Evolutionary conservation across 2,113 vertebrate species (phyloP), one percentile per base, ranked within the genome.

Genomic region (Sylvia atricapilla): DNA sequence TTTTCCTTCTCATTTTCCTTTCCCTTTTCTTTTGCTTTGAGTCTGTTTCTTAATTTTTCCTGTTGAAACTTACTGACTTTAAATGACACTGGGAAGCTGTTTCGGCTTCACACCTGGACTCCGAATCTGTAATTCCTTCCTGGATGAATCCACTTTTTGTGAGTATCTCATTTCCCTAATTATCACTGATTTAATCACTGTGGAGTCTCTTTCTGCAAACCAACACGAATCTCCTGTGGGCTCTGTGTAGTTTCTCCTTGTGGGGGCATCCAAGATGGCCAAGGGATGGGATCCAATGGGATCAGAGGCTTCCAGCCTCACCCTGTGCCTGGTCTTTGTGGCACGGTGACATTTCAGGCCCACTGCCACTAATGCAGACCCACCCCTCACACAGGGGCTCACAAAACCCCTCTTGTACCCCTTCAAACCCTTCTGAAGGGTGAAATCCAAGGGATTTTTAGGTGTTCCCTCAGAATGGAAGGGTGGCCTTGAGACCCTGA

Each of bases 321-420:
- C 10, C 4, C 47, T 43, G 47, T 7, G 23, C 21, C 27, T 27
- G 58, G 30, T 22, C 4, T n/a, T 52, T 1, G 0, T 22, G 35
- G 27, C 37, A 13, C 5, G 6, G 4, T 23, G 22, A 25, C 5
- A 1, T 56, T 55, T n/a, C 41, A 18, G 50, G 10, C 22, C 35
- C 1, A 0, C 39, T 35, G 3, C 5, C 20, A 7, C 28, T 7
- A 18, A 9, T 31, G 28, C 13, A 60, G 14, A 44, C 10, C 49
- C 30, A 0, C 15, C 5, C 4, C 18, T 74, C 18, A 25, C 63
- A 13, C 10, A 10, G 47, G 20, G 68, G 24, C 22, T 46, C 80
- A 10, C 33, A 24, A 31, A 44, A 7, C 7, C 11, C 19, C 16
- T 52, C 50, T 33, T 15, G 35, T 24, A 15, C 19, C 28, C 7